A percentile compares a stretch with the other conserved stretches of the same genome.
Evolutionary conservation across 35 echinoderm and acorn worm species (phyloP).

Genomic region (Heliocidaris erythrogramma): DNA sequence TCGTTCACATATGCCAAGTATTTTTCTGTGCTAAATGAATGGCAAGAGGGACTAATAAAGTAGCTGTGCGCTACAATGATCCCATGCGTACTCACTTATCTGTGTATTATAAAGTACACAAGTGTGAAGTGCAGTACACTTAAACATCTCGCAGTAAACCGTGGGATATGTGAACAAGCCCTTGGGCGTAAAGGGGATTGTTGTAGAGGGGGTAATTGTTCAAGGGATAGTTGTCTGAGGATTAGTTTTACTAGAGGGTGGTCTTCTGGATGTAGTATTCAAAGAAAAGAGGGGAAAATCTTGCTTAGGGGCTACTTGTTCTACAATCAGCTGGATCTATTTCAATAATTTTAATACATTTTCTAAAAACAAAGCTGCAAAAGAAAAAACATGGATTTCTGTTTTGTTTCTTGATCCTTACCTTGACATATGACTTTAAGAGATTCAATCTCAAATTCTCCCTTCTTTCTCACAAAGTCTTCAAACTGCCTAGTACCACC

Average conservation of each 20-base stretch:
- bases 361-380: background rate
- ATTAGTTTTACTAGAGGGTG: too few species aligned
- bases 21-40: background rate
- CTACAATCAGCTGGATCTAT: background rate
- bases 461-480: constrained; percentile 65
- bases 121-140: too few species aligned
- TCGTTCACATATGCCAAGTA: too few species aligned
- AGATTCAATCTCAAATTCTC: constrained; percentile 66
- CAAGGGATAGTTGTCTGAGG: too few species aligned
- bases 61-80: too few species aligned
- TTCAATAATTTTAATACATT: background rate
- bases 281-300: background rate
- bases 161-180: too few species aligned
- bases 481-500: constrained; percentile 94
- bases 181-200: too few species aligned
- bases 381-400: background rate
- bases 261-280: too few species aligned
- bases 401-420: constrained; percentile 7
- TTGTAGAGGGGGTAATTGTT: too few species aligned
- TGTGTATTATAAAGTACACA: too few species aligned
- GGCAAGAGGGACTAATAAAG: background rate
- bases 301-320: background rate
- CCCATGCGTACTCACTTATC: too few species aligned
- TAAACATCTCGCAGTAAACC: too few species aligned
- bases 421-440: constrained; percentile 70